Percentiles rank a stretch among this genome's conserved stretches.
These are phyloP conservation scores for Microctenopoma lineatum DNA, from an alignment of 2,797 vertebrate species.

Conservation along the genomic window DNA sequence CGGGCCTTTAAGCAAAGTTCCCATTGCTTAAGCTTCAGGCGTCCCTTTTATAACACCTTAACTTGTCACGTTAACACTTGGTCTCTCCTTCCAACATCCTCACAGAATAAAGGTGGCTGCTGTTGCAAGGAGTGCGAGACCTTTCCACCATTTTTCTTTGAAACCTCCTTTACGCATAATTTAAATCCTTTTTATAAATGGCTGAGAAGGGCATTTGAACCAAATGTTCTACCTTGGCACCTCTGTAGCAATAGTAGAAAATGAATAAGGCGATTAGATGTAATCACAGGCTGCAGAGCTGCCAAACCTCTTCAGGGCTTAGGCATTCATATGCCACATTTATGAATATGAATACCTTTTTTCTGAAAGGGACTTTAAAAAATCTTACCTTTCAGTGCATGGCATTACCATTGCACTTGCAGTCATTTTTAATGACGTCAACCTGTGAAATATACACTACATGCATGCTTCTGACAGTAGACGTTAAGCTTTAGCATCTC, in stretches of 20 bases:
- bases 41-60: conserved; percentile 67
- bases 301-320: conserved; percentile 72
- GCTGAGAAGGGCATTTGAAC: conserved; percentile 66
- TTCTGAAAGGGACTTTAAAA: conserved; percentile 54
- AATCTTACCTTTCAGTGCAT: conserved; percentile 70
- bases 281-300: conserved; percentile 73
- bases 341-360: conserved; percentile 70
- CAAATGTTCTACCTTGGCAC: conserved; percentile 74
- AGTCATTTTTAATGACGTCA: conserved; percentile 63
- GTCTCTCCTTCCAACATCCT: conserved; percentile 83
- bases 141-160: conserved; percentile 71
- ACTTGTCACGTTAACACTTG: conserved; percentile 72
- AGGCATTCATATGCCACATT: conserved; percentile 71
- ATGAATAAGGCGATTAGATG: conserved; percentile 63
- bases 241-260: conserved; percentile 68
- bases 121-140: conserved; percentile 83
- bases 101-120: conserved; percentile 73
- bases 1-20: conserved; percentile 77
- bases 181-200: conserved; percentile 61
- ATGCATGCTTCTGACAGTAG: conserved; percentile 68
- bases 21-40: conserved; percentile 82
- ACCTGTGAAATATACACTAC: conserved; percentile 40
- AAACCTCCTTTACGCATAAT: conserved; percentile 56
- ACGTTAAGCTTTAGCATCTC: conserved; percentile 19
- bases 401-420: conserved; percentile 76